Evolutionary conservation across 2,113 vertebrate species (phyloP), one percentile per base, ranked within the genome.

Genomic region (Callaeas wilsoni): DNA sequence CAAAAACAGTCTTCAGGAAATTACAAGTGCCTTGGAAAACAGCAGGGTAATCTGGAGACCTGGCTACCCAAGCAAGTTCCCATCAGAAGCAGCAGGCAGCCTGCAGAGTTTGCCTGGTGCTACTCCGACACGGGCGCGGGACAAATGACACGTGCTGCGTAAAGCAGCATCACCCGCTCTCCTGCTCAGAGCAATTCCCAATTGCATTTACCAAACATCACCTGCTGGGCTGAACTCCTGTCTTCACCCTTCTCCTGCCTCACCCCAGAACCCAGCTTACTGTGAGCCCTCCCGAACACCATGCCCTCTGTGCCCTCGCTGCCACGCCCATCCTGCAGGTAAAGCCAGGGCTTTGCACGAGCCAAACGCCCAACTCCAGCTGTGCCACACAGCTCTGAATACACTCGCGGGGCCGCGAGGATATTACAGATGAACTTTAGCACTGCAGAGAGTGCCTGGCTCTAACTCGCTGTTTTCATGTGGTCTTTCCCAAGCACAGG

Each of bases 61-160:
- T 16, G n/a, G 29, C 41, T n/a, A 5, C 16, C 44, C 64, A 21
- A 11, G 70, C 1, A 1, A 16, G 52, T 2, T 21, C 20, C 65
- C 29, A 2, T 2, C 16, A 49, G 47, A 13, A 60, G 70, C 3
- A 20, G 2, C 5, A 3, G 23, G 60, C 30, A 68, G 77, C 3
- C 15, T 9, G n/a, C n/a, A 44, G 46, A 26, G 35, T 6, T 16
- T 64, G 64, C 33, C 27, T 6, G 0, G 1, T 0, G 21, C 35
- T 5, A 0, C 6, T 32, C 44, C 0, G 0, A 10, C 21, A 3
- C 0, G 7, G 63, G 14, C 5, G 8, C 60, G 42, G 46, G 19
- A n/a, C 52, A 47, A 59, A 6, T 13, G 7, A 1, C 5, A 4
- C 0, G 3, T 1, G 17, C 80, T 59, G 46, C 0, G 0, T 6